Percentiles rank a stretch among this genome's conserved stretches.
Conservation (phyloP, 1,140 invertebrate species). For the Diprion similis region DNA sequence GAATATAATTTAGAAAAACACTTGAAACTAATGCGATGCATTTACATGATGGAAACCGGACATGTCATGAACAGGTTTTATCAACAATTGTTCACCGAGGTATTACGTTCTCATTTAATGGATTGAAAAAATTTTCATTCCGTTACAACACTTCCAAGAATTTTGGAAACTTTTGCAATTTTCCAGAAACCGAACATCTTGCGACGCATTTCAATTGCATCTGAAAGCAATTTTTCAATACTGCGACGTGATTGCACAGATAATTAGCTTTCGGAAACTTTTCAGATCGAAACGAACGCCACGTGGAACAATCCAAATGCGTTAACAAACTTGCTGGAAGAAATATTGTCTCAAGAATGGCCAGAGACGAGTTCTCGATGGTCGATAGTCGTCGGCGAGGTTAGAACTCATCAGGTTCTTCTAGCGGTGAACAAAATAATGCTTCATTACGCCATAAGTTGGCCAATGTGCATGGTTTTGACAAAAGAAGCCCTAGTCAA, state of each 20-base stretch:
- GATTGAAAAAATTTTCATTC: conserved; percentile 42
- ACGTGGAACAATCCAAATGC: conserved; percentile 54
- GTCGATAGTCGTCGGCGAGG: conserved; percentile 46
- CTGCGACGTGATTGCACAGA: too few relatives aligned
- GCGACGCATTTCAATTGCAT: conserved; percentile 18
- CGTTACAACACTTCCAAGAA: conserved; percentile 42
- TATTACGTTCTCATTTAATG: conserved; percentile 50
- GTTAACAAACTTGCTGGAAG: conserved; percentile 62
- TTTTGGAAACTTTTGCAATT: conserved; percentile 39
- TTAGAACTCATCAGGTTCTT: conserved; percentile 48
- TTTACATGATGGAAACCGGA: conserved; percentile 70
- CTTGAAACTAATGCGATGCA: conserved; percentile 60
- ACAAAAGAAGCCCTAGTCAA: conserved; percentile 60
- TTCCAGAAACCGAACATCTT: conserved; percentile 30
- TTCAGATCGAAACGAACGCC: conserved; percentile 60
- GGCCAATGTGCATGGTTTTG: conserved; percentile 66
- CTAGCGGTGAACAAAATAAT: conserved; percentile 63
- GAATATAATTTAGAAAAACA: conserved; percentile 62
- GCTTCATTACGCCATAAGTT: conserved; percentile 61
- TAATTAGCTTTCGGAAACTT: conserved; percentile 2
- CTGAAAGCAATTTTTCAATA: not conserved
- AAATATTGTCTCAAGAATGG: conserved; percentile 62
- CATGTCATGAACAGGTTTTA: conserved; percentile 71
- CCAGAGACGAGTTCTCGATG: conserved; percentile 57
- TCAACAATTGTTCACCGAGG: conserved; percentile 65